Evolutionary conservation across 2,113 vertebrate species (phyloP), one percentile per base, ranked within the genome.

Genomic region (Petrocephalus zakoni): DNA sequence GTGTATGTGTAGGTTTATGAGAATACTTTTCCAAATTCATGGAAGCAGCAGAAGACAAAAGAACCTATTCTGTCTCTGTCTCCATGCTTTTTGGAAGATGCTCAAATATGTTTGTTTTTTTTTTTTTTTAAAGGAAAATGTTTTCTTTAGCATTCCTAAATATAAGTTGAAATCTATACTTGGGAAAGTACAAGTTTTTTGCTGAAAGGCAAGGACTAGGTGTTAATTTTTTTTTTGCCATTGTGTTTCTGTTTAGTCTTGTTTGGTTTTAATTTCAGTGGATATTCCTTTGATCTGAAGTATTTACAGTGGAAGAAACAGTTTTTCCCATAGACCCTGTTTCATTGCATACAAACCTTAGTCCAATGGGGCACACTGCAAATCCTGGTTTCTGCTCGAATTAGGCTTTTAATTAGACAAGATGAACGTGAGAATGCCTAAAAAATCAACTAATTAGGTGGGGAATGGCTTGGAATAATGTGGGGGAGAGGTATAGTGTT

Each of bases 381-480:
- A 58, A 19, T 22, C 51, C 52, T 58, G 51, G 5, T 37, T 86
- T 86, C 53, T 58, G 52, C 25, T 87, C 17, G 0, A 61, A 22
- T 87, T 64, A 58, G 55, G 29, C 34, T 42, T 87, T 61, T 61
- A 37, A 61, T 87, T 87, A 87, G 53, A 56, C n/a, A 42, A 46
- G 85, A 64, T 87, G 37, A 58, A 64, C 37, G 47, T 87, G 34
- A 64, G 10, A 42, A 8, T 22, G 4, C 49, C 34, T 37, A 56
- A 64, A 58, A 68, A 61, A 87, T 64, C 84, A 86, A 19, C 17
- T 86, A 55, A 55, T 86, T 86, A 87, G 56, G 47, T 47, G 22
- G 21, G 84, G 49, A 85, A 53, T 53, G 47, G 53, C 55, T 61
- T 3, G 53, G 53, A 53, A 42, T 53, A 86, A 86, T 37, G 22